Evolutionary conservation across 2,888 invertebrate species (phyloP), one percentile per base, ranked within the genome.

Genomic region (Macrosoma leucophasiata): DNA sequence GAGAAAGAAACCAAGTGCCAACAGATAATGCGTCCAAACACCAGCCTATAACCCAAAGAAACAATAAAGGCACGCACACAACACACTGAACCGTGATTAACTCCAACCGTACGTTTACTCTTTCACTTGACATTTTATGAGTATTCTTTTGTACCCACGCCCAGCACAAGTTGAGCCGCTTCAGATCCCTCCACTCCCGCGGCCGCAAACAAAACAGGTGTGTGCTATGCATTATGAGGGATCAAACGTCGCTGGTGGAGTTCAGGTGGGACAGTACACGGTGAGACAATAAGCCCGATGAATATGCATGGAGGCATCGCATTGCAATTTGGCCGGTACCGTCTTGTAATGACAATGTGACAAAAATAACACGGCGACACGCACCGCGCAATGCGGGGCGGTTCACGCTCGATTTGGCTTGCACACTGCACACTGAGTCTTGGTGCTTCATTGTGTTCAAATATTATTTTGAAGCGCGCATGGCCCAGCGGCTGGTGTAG

Each of bases 281-380:
- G 54, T 64, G 71, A 79, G 75, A 82, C 81, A 82, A 79, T 81
- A 58, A 58, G 47, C 34, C 31, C 52, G 61, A 62, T 81, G 81
- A 81, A 82, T 81, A 81, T 81, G 75, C 70, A 81, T 78, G 72
- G 66, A 61, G 69, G 69, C 73, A 70, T 67, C 73, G 65, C 66
- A 60, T 52, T 71, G 79, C 81, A 79, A 81, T 81, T 79, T 76
- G 75, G 72, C 57, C 65, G 68, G 68, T 63, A 66, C 69, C 66
- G 62, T 68, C 70, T 69, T 65, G 70, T 75, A 70, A 77, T 78
- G 76, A 78, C 77, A 77, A 70, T 75, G 81, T 71, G 72, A 74
- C 76, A 66, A 72, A 79, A 77, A 78, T 79, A 76, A 72, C 70
- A 62, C 55, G 56, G 59, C 56, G 54, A 25, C 14, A 27, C 32